phyloP scores from a whole-genome alignment of 2,797 vertebrate species.

The Sandelia bainsii region DNA sequence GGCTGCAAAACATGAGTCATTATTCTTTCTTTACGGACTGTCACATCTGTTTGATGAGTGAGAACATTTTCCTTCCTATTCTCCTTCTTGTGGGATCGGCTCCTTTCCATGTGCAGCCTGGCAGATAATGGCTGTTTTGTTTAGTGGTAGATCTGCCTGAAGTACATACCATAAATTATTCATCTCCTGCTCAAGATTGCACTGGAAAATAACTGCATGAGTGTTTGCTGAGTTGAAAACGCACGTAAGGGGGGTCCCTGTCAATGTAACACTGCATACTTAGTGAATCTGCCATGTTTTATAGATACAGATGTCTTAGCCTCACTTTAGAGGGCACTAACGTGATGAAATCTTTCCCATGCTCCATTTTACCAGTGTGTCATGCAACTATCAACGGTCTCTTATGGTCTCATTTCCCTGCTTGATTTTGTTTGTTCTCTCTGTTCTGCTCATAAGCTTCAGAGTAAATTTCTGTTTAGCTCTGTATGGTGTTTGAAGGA shows the following conservation, averaged over 20 bases:
- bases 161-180: conserved; percentile 80
- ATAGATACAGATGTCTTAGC: conserved; percentile 71
- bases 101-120: conserved; percentile 67
- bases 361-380: conserved; percentile 66
- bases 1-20: neutral
- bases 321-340: conserved; percentile 63
- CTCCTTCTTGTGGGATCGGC: conserved; percentile 51
- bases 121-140: conserved; percentile 82
- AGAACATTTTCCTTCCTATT: conserved; percentile 27
- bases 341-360: conserved; percentile 62
- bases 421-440: conserved; percentile 12
- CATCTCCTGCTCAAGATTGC: conserved; percentile 63
- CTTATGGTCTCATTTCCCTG: conserved; percentile 24
- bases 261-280: conserved; percentile 69
- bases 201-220: conserved; percentile 69
- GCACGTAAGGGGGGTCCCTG: conserved; percentile 53
- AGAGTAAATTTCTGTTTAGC: neutral
- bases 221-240: conserved; percentile 64
- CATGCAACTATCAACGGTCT: conserved; percentile 36
- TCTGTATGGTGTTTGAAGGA: neutral
- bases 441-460: neutral
- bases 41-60: conserved; percentile 29
- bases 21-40: neutral
- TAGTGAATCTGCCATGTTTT: conserved; percentile 74
- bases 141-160: conserved; percentile 70